Evolutionary conservation across 2,888 invertebrate species (phyloP).

Genomic region (Sisyra terminalis): DNA sequence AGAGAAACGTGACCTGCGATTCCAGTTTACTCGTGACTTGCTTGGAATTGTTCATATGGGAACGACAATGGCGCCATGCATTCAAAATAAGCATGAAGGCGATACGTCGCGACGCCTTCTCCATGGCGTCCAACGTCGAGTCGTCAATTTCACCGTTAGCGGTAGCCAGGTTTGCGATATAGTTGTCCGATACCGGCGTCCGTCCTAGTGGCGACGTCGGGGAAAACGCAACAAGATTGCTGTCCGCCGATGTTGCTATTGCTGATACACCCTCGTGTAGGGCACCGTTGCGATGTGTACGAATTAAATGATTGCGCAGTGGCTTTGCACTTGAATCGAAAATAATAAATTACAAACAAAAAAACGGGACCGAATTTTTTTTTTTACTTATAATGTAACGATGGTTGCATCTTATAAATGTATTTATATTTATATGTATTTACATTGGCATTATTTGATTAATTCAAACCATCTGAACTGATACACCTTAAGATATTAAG

Average conservation of each 20-base stretch:
- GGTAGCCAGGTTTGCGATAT: neutral
- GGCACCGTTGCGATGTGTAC: neutral
- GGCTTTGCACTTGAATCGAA: too few species aligned
- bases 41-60: neutral
- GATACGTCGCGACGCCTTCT: conserved; percentile 6
- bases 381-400: too few species aligned
- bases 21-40: conserved; percentile 2
- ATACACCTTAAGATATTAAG: too few species aligned
- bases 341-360: too few species aligned
- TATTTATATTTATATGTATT: too few species aligned
- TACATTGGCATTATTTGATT: too few species aligned
- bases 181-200: neutral
- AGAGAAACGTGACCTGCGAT: conserved; percentile 2
- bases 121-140: neutral
- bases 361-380: too few species aligned
- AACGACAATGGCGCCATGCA: conserved; percentile 7
- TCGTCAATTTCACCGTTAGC: neutral
- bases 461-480: too few species aligned
- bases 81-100: conserved; percentile 6
- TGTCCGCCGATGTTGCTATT: neutral
- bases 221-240: too few species aligned
- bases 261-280: neutral
- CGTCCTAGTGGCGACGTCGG: neutral
- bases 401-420: too few species aligned
- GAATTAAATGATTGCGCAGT: neutral